Evolutionary conservation across 2,888 invertebrate genomes (phyloP).

Genomic region (Macaria notata): DNA sequence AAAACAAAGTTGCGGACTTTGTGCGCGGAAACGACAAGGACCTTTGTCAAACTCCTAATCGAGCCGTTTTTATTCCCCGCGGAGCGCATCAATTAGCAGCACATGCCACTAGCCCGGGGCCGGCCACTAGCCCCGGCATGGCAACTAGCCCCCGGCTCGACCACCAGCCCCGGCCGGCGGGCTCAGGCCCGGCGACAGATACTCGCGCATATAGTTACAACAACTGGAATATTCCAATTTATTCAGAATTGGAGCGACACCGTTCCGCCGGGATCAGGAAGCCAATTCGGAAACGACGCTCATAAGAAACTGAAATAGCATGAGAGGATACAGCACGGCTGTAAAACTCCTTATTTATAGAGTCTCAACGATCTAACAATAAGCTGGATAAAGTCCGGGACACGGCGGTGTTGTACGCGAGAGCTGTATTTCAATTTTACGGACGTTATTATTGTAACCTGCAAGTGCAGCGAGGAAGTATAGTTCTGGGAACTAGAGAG

Average conservation of each 20-base stretch:
- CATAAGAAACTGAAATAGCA: slow-evolving; percentile 40
- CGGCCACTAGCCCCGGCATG: too few species aligned
- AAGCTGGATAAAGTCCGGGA: slow-evolving; percentile 30
- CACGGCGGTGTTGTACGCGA: slow-evolving; percentile 21
- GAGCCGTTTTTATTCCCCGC: slow-evolving; percentile 68
- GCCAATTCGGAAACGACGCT: slow-evolving; percentile 42
- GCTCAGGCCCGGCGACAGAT: too few species aligned
- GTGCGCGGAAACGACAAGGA: slow-evolving; percentile 17
- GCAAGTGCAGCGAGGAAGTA: slow-evolving; percentile 19
- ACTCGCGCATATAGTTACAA: slow-evolving; percentile 26
- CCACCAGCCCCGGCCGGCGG: too few species aligned
- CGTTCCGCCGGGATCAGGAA: slow-evolving; percentile 36
- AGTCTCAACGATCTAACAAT: slow-evolving; percentile 36
- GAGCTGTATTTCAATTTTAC: slow-evolving; percentile 31
- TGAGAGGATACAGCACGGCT: slow-evolving; percentile 33
- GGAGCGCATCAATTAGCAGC: slow-evolving; percentile 70
- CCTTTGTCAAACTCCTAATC: slow-evolving; percentile 50
- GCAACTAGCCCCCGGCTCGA: too few species aligned
- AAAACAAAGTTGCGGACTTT: slow-evolving; percentile 37
- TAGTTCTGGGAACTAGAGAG: slow-evolving; percentile 2
- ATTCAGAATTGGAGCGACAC: slow-evolving; percentile 29
- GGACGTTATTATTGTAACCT: slow-evolving; percentile 24
- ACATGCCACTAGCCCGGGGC: slow-evolving; percentile 60
- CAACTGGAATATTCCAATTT: slow-evolving; percentile 47
- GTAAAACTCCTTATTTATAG: slow-evolving; percentile 45